Evolutionary conservation across 2,113 vertebrate genomes (phyloP).

Genomic region (Microcebus jonahi): DNA sequence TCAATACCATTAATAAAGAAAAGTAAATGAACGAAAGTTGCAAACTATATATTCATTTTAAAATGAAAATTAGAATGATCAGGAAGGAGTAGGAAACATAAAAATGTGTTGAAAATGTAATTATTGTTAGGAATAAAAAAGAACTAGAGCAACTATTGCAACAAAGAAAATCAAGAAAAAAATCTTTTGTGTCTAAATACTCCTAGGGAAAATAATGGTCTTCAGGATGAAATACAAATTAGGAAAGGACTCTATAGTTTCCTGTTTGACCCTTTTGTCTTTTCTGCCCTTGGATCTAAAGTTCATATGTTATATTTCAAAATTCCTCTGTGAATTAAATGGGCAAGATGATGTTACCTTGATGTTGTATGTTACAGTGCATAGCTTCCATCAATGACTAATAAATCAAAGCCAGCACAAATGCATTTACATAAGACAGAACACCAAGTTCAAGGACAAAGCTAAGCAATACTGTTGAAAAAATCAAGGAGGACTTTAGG

Average conservation of each 20-base stretch:
- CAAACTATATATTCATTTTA: not conserved
- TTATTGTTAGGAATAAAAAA: not conserved
- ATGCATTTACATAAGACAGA: conserved; percentile 78
- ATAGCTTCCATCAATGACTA: conserved; percentile 71
- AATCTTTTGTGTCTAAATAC: conserved; percentile 46
- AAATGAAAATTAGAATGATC: not conserved
- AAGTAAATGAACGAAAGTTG: not conserved
- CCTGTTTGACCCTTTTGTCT: conserved; percentile 60
- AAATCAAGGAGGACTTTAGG: conserved; percentile 56
- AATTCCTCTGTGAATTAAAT: conserved; percentile 62
- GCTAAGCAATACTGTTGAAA: conserved; percentile 61
- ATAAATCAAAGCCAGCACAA: conserved; percentile 73
- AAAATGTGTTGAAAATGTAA: not conserved
- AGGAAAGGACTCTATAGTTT: conserved; percentile 23
- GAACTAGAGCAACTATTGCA: conserved; percentile 44
- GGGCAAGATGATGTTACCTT: conserved; percentile 71
- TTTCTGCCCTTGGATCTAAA: conserved; percentile 53
- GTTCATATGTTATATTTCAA: conserved; percentile 50
- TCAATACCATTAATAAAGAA: not conserved
- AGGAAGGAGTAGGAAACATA: not conserved
- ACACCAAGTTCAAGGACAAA: conserved; percentile 76
- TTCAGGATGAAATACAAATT: conserved; percentile 42
- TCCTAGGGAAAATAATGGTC: conserved; percentile 33
- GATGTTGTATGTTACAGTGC: conserved; percentile 39
- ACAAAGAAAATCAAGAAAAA: conserved; percentile 36